phyloP scores from a whole-genome alignment of 2,113 vertebrate genomes.

The Erythrolamprus reginae region DNA sequence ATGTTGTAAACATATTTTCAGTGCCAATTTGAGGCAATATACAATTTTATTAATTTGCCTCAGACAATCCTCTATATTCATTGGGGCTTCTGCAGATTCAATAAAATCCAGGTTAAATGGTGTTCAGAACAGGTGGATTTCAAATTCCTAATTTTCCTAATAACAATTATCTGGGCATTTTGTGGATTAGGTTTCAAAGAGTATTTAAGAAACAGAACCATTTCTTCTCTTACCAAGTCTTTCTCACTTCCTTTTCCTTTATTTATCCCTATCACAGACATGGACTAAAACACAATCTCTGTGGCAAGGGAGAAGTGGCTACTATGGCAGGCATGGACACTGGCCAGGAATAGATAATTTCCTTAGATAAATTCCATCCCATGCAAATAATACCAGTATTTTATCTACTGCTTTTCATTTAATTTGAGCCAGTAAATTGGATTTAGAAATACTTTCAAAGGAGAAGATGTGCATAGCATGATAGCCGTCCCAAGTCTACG shows the following conservation, averaged over 20 bases:
- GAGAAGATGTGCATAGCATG: neutral
- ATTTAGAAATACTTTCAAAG: neutral
- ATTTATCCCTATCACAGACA: neutral
- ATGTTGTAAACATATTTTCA: conserved; percentile 18
- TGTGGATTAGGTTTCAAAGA: neutral
- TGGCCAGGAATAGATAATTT: neutral
- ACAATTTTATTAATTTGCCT: conserved; percentile 3
- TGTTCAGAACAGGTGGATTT: neutral
- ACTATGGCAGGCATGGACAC: too few relatives aligned
- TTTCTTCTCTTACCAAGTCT: neutral
- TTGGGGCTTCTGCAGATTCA: neutral
- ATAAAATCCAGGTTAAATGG: neutral
- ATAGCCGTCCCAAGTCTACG: too few relatives aligned
- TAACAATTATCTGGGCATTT: neutral
- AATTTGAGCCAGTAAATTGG: neutral
- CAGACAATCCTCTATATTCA: neutral
- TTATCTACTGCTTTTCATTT: neutral
- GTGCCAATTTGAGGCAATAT: neutral
- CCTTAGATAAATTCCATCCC: neutral
- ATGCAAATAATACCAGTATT: neutral
- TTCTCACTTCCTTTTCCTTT: neutral
- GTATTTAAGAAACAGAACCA: neutral
- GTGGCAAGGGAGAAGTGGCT: fast-evolving
- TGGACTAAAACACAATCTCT: neutral
- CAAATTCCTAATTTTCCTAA: neutral